These are phyloP conservation scores for Ivindomyrus marchei DNA, from an alignment of 2,113 vertebrate species.

Conservation along the genomic window DNA sequence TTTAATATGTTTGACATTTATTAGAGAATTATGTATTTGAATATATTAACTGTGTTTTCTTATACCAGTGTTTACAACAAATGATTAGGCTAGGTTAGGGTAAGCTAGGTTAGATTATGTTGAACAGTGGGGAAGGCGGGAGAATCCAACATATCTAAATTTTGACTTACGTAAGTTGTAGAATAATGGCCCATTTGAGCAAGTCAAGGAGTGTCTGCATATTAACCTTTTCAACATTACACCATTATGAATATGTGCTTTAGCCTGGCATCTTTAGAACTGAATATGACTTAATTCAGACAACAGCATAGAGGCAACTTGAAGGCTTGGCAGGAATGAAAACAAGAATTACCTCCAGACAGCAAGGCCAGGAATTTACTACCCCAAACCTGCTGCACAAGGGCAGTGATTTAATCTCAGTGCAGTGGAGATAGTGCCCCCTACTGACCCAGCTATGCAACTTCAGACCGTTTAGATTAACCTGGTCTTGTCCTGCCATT, in stretches of 20 bases:
- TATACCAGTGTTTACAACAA: not conserved
- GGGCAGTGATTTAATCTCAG: not conserved
- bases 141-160: not conserved
- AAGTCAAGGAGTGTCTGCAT: not conserved
- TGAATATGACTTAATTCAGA: not conserved
- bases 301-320: not conserved
- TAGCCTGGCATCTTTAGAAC: not conserved
- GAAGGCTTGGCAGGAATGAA: not conserved
- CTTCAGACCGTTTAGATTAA: not conserved
- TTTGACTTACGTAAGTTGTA: not conserved
- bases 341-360: not conserved
- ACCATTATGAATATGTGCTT: not conserved
- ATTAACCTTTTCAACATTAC: not conserved
- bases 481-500: not conserved
- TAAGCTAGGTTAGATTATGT: not conserved
- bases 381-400: not conserved
- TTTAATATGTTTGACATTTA: not conserved
- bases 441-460: not conserved
- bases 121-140: not conserved
- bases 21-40: not conserved
- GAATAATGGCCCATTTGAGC: not conserved
- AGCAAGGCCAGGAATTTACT: not conserved
- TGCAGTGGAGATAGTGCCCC: constrained; percentile 10
- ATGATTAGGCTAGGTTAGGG: not conserved
- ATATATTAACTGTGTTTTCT: not conserved